Base-by-base conservation (phyloP, 1,140 invertebrate genomes). In the Maconellicoccus hirsutus region DNA sequence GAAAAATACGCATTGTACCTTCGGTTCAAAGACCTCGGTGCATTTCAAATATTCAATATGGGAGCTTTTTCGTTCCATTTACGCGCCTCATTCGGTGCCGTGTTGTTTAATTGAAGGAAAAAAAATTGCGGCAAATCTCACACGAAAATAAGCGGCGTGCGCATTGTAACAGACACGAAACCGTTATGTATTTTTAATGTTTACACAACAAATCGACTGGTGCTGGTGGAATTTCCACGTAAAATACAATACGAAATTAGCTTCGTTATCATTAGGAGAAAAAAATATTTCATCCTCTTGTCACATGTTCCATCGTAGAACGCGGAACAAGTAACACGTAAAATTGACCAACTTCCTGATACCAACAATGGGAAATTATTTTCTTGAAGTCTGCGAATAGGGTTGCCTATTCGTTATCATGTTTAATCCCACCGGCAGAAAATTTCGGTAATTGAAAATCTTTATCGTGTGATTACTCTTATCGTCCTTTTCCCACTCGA, bases 161-260 rank as follows among this genome's bases (percentile, higher is more conserved):
- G 42, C 16, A 2, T 33, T 33, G 16, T 19, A 52, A 52, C 42
- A 52, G 42, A 14, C 42, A 16, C 42, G 42, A 52, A 52, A 52
- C 42, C 42, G 42, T 52, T 52, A 52, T 16, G 16, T 52, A n/a
- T n/a, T n/a, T 16, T 3, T 52, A 3, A 19, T 52, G 42, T 52
- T 52, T 14, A 52, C 42, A 52, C 42, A 52, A 52, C 42, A 52
- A 52, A 52, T 16, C 6, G 42, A 33, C 29, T 33, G 29, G 29
- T 12, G 42, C 10, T 4, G 42, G n/a, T 16, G 42, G 42, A 52
- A 52, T 52, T 52, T 52, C 16, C 42, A 19, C 42, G n/a, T 52
- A 52, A 52, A 52, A 52, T 19, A 52, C 42, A 52, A 52, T 52
- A 52, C 42, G 42, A 52, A 52, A 52, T 52, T 52, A 52, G 42